phyloP scores from a whole-genome alignment of 2,797 vertebrate genomes.

The Muscicapa comitata region DNA sequence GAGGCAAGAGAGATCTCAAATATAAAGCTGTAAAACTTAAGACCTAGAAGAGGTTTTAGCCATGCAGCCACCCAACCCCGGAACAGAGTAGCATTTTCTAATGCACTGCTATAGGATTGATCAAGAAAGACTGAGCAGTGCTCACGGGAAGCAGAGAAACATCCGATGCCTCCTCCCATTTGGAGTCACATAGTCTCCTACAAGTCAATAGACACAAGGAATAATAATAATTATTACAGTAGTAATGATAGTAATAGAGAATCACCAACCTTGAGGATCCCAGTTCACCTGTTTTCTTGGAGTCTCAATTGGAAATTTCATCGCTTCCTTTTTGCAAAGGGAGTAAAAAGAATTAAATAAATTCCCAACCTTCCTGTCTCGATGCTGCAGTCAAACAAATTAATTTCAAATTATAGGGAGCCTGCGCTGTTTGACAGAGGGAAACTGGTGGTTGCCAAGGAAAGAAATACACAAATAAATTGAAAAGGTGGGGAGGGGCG shows the following conservation, averaged over 20 bases:
- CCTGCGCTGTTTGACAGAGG: constrained; percentile 51
- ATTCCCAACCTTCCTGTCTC: constrained; percentile 66
- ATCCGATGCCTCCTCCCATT: constrained; percentile 29
- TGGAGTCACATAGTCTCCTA: constrained; percentile 7
- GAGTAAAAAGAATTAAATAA: constrained; percentile 68
- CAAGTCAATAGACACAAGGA: neutral
- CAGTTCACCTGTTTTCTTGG: constrained; percentile 97
- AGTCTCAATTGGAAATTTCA: constrained; percentile 99
- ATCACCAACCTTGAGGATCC: constrained; percentile 93
- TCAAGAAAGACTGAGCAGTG: neutral
- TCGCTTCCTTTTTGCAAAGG: constrained; percentile 80
- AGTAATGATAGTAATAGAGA: constrained; percentile 52
- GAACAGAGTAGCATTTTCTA: constrained; percentile 27
- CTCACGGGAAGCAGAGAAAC: constrained; percentile 28
- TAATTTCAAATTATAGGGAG: constrained; percentile 63
- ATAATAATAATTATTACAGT: constrained; percentile 11
- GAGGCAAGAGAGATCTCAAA: neutral
- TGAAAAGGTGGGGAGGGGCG: constrained; percentile 13
- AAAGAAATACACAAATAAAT: constrained; percentile 65
- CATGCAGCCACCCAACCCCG: constrained; percentile 38
- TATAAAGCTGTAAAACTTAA: constrained; percentile 2
- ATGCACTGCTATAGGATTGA: neutral
- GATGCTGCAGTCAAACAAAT: constrained; percentile 69
- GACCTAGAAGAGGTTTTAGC: constrained; percentile 50
- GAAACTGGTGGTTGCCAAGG: constrained; percentile 58